phyloP scores from a whole-genome alignment of 2,113 vertebrate species.

The Dendrocopos noguchii region DNA sequence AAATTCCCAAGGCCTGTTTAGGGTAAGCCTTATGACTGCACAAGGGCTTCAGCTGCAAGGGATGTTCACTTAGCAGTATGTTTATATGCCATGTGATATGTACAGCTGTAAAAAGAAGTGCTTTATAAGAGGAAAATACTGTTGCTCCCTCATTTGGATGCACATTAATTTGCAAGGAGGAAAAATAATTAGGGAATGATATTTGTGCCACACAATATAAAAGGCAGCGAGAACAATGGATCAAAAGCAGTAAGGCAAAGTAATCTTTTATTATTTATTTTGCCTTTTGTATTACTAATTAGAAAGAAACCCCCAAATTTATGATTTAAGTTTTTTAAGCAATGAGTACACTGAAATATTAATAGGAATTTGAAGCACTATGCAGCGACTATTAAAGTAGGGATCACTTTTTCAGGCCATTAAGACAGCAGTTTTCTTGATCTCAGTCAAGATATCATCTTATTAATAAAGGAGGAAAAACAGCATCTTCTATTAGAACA shows the following conservation, averaged over 20 bases:
- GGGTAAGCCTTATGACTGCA: neutral
- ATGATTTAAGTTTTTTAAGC: neutral
- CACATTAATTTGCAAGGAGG: neutral
- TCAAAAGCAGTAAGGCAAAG: neutral
- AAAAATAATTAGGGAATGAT: neutral
- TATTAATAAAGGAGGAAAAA: neutral
- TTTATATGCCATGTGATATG: neutral
- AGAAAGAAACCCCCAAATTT: neutral
- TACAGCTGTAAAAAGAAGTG: neutral
- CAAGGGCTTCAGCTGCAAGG: neutral
- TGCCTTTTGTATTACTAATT: neutral
- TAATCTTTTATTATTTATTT: neutral
- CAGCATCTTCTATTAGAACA: neutral
- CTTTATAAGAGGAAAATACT: neutral
- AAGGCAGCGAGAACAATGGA: neutral
- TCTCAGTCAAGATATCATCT: neutral
- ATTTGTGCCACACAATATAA: neutral
- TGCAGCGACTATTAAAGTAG: neutral
- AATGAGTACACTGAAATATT: neutral
- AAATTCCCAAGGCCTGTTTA: neutral
- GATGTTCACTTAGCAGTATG: neutral
- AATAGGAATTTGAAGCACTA: neutral
- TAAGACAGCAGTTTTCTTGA: neutral
- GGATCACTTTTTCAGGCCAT: neutral
- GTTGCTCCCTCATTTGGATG: neutral